phyloP scores from a whole-genome alignment of 2,797 vertebrate genomes.

The Spizella passerina region DNA sequence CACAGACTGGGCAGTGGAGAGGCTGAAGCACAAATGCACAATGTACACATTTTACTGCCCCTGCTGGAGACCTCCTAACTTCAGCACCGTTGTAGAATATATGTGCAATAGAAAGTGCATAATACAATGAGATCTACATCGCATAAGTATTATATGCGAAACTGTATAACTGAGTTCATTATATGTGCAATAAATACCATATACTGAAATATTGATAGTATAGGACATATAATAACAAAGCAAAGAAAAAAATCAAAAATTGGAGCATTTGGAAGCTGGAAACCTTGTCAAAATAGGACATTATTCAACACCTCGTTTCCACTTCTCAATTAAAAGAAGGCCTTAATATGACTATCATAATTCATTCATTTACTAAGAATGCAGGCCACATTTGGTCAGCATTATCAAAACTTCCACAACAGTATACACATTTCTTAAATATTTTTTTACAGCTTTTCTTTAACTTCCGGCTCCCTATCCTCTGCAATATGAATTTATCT shows the following conservation, averaged over 20 bases:
- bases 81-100: not conserved
- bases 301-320: not conserved
- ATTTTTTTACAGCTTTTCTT: not conserved
- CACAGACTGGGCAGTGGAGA: not conserved
- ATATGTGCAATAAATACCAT: not conserved
- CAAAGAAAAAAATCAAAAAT: not conserved
- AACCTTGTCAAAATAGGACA: not conserved
- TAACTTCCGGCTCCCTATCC: not conserved
- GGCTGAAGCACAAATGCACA: accelerated
- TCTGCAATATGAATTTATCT: not conserved
- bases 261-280: not conserved
- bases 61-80: not conserved
- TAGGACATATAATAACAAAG: not conserved
- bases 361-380: not conserved
- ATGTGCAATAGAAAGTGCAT: not conserved
- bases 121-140: not conserved
- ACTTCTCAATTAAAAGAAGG: not conserved
- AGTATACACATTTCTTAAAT: not conserved
- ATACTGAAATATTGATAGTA: not conserved
- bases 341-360: not conserved
- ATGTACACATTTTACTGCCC: not conserved
- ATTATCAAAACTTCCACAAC: not conserved
- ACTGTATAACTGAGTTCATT: not conserved
- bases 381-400: not conserved
- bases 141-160: not conserved